Evolutionary conservation across 2,888 invertebrate genomes (phyloP), one percentile per base, ranked within the genome.

Genomic region (Drosophila mimetica): DNA sequence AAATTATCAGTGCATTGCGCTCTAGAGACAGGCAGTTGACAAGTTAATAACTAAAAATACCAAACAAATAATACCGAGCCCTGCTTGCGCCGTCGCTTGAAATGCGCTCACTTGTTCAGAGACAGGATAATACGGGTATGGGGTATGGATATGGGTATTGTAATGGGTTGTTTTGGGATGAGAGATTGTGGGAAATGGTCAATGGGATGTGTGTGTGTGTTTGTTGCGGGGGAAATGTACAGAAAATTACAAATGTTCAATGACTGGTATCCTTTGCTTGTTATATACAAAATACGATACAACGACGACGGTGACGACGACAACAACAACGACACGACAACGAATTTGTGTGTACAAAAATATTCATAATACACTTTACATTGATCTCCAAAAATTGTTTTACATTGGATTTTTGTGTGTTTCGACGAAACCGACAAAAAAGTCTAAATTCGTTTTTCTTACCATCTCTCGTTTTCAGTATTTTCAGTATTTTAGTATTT

Each of bases 1-100:
- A 87, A 86, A 83, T 86, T 89, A 86, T 89, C 89, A 89, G 89
- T 86, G 89, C 86, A 87, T 76, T 87, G 83, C 88, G 89, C 86
- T 86, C 77, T 75, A 76, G 69, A 72, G 81, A 86, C 87, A 89
- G 88, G 89, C 89, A 79, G 79, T 80, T 87, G 52, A 75, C 65
- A 58, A 67, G 61, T 73, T 67, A 76, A 71, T 39, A 72, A 77
- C 59, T 79, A 69, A 74, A 59, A 67, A 60, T 63, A 67, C 73
- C 67, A 52, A 64, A 59, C 63, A 48, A 44, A 58, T 70, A 78
- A 74, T 83, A 86, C 61, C 64, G 58, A 76, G 75, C 50, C 55
- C 59, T 61, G 52, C 52, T 55, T 63, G 64, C 59, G 51, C 41
- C 48, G 48, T 54, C 22, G 77, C 72, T 82, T 87, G 86, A 85